Evolutionary conservation across 2,888 invertebrate species (phyloP).

Genomic region (Zootermopsis nevadensis): DNA sequence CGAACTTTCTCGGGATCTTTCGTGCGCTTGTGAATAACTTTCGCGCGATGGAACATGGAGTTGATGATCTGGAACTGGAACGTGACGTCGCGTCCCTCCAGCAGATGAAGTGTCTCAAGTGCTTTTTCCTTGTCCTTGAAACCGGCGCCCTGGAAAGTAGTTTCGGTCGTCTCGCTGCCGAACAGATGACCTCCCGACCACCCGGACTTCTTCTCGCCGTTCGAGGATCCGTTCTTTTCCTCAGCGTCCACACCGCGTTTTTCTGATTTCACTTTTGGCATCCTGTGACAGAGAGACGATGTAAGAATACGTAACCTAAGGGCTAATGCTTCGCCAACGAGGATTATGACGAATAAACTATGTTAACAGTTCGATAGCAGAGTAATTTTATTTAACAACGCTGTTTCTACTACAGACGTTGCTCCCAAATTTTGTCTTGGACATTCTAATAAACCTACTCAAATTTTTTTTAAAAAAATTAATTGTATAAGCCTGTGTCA

Average conservation of each 20-base stretch:
- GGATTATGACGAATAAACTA: too few relatives aligned
- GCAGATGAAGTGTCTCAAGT: slow-evolving; percentile 71
- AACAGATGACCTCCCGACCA: slow-evolving; percentile 56
- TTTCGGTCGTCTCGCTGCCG: slow-evolving; percentile 56
- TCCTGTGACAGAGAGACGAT: slow-evolving; percentile 47
- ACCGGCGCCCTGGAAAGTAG: slow-evolving; percentile 78
- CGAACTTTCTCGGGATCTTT: slow-evolving; percentile 80
- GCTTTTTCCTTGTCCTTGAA: slow-evolving; percentile 84
- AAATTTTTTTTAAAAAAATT: too few relatives aligned
- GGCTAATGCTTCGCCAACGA: too few relatives aligned
- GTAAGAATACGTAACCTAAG: too few relatives aligned
- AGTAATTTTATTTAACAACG: too few relatives aligned
- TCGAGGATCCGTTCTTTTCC: slow-evolving; percentile 54
- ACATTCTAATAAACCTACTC: too few relatives aligned
- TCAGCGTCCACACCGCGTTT: slow-evolving; percentile 58
- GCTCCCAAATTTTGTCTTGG: too few relatives aligned
- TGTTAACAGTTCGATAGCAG: too few relatives aligned
- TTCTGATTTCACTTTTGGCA: slow-evolving; percentile 59
- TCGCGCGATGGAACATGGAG: slow-evolving; percentile 58
- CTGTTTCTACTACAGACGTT: too few relatives aligned
- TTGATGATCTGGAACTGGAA: slow-evolving; percentile 73
- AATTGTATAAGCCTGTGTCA: too few relatives aligned
- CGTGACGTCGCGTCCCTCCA: slow-evolving; percentile 80
- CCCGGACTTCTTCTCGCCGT: slow-evolving; percentile 56
- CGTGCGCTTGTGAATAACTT: slow-evolving; percentile 68